phyloP scores from a whole-genome alignment of 2,888 invertebrate genomes.

The Calephelis perditalis region DNA sequence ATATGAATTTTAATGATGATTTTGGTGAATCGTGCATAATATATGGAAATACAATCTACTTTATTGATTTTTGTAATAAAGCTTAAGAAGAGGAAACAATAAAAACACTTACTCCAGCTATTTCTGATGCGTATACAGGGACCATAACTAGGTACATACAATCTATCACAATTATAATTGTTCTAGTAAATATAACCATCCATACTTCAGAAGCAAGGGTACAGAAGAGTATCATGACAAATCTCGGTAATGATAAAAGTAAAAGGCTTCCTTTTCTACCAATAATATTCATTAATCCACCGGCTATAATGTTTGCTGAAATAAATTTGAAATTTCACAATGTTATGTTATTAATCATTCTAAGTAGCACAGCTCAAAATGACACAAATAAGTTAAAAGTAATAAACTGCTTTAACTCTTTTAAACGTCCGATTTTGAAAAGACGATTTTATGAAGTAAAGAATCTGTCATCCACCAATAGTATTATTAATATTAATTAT shows the following conservation, averaged over 20 bases:
- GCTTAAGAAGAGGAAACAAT: too few relatives aligned
- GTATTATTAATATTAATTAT: too few relatives aligned
- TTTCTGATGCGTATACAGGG: slow-evolving; percentile 13
- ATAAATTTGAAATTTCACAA: neutral
- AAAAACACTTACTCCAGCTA: slow-evolving; percentile 7
- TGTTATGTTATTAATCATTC: too few relatives aligned
- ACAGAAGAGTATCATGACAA: slow-evolving; percentile 1
- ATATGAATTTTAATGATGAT: too few relatives aligned
- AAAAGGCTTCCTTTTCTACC: slow-evolving; percentile 11
- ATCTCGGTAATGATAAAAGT: neutral
- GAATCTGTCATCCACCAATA: too few relatives aligned
- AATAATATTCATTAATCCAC: slow-evolving; percentile 3
- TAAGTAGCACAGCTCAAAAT: too few relatives aligned
- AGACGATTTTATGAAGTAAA: too few relatives aligned
- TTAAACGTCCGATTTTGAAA: neutral
- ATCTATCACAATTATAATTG: slow-evolving; percentile 2
- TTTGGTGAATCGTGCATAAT: too few relatives aligned
- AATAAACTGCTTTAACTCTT: neutral
- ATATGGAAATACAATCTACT: too few relatives aligned
- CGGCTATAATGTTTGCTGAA: slow-evolving; percentile 13
- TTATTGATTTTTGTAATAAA: too few relatives aligned
- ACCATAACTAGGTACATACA: slow-evolving; percentile 8
- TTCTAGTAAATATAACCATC: slow-evolving; percentile 10
- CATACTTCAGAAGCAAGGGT: slow-evolving; percentile 8
- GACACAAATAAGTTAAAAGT: neutral